A percentile compares a stretch with the other conserved stretches of the same genome.
These are phyloP conservation scores for Harlomillsia oculata DNA, from an alignment of 1,140 invertebrate genomes.

Conservation along the genomic window DNA sequence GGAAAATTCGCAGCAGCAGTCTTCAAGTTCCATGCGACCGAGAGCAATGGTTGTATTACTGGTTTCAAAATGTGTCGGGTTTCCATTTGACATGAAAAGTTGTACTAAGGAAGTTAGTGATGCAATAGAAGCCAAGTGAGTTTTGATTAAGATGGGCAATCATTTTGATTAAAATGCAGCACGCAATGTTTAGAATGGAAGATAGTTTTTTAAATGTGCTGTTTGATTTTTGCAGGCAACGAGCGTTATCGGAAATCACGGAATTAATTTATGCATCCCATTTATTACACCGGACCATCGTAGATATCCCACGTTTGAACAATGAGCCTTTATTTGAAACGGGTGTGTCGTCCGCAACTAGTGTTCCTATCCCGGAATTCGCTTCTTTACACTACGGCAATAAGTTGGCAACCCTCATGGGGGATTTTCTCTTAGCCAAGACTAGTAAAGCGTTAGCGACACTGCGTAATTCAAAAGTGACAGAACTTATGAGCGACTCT, in stretches of 20 bases:
- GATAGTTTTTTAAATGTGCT: neutral
- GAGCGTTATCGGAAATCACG: constrained; percentile 16
- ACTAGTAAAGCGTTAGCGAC: constrained; percentile 13
- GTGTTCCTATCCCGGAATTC: neutral
- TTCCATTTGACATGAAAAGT: neutral
- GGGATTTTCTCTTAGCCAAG: constrained; percentile 22
- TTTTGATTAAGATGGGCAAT: too few species aligned
- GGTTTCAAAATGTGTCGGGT: constrained; percentile 14
- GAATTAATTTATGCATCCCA: constrained; percentile 22
- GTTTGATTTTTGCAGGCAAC: constrained; percentile 11
- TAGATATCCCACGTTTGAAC: constrained; percentile 4
- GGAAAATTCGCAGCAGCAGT: neutral
- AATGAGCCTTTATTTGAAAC: neutral
- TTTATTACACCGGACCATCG: constrained; percentile 10
- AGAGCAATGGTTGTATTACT: constrained; percentile 15
- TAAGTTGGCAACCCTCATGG: constrained; percentile 24
- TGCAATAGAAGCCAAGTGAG: constrained; percentile 12
- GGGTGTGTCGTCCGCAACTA: too few species aligned
- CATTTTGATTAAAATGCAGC: neutral
- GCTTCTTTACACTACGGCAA: constrained; percentile 17
- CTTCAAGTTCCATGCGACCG: constrained; percentile 3
- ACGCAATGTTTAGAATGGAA: neutral
- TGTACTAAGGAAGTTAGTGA: neutral
- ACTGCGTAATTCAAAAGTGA: constrained; percentile 18
- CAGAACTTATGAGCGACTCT: constrained; percentile 27